Conservation (phyloP, 2,888 invertebrate genomes). For the Philereme vetulata region DNA sequence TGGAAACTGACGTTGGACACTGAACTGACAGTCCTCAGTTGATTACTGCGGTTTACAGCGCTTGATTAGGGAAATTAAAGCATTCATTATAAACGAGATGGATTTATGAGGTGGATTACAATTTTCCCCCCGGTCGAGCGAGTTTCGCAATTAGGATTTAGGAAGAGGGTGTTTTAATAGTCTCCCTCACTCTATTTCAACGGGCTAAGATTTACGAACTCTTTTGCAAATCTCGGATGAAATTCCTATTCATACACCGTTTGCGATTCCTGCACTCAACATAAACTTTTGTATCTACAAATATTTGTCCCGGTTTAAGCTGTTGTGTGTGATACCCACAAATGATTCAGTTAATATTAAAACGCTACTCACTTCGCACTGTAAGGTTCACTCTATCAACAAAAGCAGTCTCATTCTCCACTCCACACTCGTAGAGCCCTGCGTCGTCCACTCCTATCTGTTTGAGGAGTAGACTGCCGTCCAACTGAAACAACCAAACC, state of each 20-base stretch:
- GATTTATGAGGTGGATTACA: constrained; percentile 9
- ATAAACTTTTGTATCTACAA: too few species aligned
- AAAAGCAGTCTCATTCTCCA: constrained; percentile 77
- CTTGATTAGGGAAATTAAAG: constrained; percentile 10
- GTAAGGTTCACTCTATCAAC: constrained; percentile 74
- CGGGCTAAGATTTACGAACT: too few species aligned
- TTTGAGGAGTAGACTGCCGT: constrained; percentile 69
- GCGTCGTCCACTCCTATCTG: constrained; percentile 70
- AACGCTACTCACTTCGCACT: constrained; percentile 67
- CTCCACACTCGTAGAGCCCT: constrained; percentile 75
- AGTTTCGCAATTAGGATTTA: too few species aligned
- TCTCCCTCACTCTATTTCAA: too few species aligned
- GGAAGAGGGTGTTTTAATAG: too few species aligned
- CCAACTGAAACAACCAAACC: constrained; percentile 64
- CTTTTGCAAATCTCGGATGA: too few species aligned
- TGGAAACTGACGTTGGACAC: too few species aligned
- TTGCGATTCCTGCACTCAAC: too few species aligned
- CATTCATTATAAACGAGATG: constrained; percentile 1
- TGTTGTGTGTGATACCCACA: too few species aligned
- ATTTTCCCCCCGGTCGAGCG: not conserved
- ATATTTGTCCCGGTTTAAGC: too few species aligned
- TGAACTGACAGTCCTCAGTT: too few species aligned
- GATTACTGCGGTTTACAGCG: constrained; percentile 8
- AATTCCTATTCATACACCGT: too few species aligned
- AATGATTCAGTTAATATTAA: not conserved